These are phyloP conservation scores for Machaerirhynchus nigripectus DNA, from an alignment of 2,113 vertebrate genomes.

Conservation along the genomic window DNA sequence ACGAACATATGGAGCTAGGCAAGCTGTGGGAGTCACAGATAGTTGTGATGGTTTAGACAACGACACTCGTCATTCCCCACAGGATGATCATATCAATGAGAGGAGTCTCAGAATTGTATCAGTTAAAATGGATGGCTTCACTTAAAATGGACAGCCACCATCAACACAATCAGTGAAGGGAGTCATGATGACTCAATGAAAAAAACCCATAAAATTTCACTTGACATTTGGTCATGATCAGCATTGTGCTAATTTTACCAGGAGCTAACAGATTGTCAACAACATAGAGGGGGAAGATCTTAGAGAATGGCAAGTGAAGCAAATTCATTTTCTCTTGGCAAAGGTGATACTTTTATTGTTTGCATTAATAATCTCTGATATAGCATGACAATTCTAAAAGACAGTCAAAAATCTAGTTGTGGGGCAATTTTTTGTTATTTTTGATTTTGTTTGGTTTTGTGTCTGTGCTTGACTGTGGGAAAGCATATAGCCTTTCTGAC, in stretches of 20 bases:
- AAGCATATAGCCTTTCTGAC: not conserved
- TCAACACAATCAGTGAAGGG: not conserved
- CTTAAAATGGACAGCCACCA: not conserved
- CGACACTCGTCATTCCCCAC: not conserved
- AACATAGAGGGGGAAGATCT: not conserved
- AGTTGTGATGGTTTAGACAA: not conserved
- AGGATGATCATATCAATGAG: not conserved
- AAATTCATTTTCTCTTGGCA: not conserved
- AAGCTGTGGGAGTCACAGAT: not conserved
- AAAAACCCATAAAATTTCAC: not conserved
- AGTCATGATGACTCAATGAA: not conserved
- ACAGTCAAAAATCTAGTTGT: not conserved
- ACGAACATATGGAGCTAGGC: conserved; percentile 19
- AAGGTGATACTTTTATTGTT: not conserved
- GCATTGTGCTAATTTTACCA: not conserved
- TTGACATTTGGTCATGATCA: not conserved
- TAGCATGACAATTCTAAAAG: not conserved
- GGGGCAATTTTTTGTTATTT: not conserved
- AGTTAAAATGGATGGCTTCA: not conserved
- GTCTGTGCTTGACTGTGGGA: not conserved
- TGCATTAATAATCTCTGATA: not conserved
- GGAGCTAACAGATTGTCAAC: not conserved
- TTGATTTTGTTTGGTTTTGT: not conserved
- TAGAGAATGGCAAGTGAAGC: not conserved
- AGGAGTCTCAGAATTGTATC: not conserved